phyloP scores from a whole-genome alignment of 2,113 vertebrate genomes.

The Glaucidium brasilianum region DNA sequence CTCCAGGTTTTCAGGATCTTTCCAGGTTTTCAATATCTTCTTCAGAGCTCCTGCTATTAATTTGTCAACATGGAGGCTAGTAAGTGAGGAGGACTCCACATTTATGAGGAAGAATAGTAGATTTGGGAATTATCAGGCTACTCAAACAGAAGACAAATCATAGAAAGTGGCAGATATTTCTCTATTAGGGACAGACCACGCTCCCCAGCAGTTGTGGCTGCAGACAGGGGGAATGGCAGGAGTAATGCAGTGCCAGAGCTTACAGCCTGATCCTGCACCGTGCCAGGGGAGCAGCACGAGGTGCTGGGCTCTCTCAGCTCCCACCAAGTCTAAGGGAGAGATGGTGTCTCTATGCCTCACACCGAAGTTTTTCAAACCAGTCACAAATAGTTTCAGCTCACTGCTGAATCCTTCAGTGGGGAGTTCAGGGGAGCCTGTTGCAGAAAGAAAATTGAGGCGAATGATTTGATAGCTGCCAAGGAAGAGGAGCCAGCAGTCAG shows the following conservation, averaged over 20 bases:
- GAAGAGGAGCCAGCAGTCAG: not conserved
- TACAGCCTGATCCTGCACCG: not conserved
- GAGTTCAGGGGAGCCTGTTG: not conserved
- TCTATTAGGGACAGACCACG: not conserved
- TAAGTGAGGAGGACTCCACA: not conserved
- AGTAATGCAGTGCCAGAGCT: not conserved
- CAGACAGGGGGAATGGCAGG: not conserved
- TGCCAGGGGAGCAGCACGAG: not conserved
- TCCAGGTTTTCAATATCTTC: not conserved
- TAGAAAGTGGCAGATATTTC: not conserved
- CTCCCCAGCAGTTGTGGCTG: not conserved
- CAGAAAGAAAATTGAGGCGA: not conserved
- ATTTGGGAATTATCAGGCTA: slow-evolving; percentile 12
- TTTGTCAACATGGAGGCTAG: not conserved
- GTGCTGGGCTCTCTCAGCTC: not conserved
- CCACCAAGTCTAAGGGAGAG: not conserved
- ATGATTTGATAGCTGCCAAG: not conserved
- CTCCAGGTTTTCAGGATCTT: not conserved
- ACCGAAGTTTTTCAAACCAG: not conserved
- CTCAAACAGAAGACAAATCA: not conserved
- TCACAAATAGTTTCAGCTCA: not conserved
- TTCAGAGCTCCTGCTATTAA: not conserved
- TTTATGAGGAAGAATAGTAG: not conserved
- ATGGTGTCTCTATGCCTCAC: rapidly evolving
- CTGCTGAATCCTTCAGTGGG: not conserved